Evolutionary conservation across 2,888 invertebrate genomes (phyloP).

Genomic region (Octodonta nipae): DNA sequence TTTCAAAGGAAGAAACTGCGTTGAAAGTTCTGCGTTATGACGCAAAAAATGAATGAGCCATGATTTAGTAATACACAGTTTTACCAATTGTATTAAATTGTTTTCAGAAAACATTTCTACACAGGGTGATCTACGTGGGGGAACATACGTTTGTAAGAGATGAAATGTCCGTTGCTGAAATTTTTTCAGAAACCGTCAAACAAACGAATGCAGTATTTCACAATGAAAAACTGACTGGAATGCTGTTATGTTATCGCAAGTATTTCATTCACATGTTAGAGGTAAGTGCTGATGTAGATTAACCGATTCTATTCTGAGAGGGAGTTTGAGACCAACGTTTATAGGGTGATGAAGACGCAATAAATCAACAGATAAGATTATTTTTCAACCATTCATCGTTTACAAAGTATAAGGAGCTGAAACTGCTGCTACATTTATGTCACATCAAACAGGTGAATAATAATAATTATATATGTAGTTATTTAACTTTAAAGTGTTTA

Average conservation of each 20-base stretch:
- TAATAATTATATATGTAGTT: neutral
- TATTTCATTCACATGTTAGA: conserved; percentile 43
- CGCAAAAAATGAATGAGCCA: too few species aligned
- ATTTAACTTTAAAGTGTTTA: conserved; percentile 6
- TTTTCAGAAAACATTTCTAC: conserved; percentile 20
- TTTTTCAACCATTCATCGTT: conserved; percentile 7
- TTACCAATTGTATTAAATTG: too few species aligned
- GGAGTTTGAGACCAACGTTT: conserved; percentile 5
- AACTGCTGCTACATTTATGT: conserved; percentile 13
- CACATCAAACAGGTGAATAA: conserved; percentile 17
- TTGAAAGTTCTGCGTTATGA: too few species aligned
- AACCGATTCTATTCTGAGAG: neutral
- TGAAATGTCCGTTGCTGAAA: conserved; percentile 5
- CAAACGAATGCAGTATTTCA: conserved; percentile 35
- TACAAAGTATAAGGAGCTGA: conserved; percentile 7
- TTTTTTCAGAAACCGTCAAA: conserved; percentile 11
- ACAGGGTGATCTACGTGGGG: conserved; percentile 21
- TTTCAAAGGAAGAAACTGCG: too few species aligned
- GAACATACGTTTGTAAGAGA: conserved; percentile 12
- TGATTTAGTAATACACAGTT: too few species aligned
- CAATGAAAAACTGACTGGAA: conserved; percentile 36
- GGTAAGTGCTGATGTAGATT: conserved; percentile 16
- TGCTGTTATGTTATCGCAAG: conserved; percentile 39
- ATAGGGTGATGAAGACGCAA: conserved; percentile 18
- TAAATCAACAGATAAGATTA: conserved; percentile 13